Base-by-base conservation (phyloP, 2,797 vertebrate genomes). In the Labeo calbasu region DNA sequence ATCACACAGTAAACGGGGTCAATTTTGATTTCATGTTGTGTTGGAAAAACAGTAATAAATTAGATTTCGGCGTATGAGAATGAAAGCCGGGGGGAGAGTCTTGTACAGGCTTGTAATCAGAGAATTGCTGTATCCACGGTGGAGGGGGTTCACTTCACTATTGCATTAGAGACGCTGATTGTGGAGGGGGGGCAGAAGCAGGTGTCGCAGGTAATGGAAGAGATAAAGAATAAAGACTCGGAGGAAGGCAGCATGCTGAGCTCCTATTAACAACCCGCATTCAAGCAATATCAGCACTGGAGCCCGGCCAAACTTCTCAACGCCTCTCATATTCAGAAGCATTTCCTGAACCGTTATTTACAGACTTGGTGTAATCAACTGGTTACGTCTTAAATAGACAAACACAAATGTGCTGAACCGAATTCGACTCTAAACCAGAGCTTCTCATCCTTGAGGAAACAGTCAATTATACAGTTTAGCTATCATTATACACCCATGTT, bases 191-290 rank as follows among this genome's bases (percentile, higher is more conserved):
- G 25, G 25, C 25, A 66, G 55, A 82, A 77, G 83, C 83, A 87
- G 83, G 73, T 84, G 65, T 87, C 68, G 51, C 48, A 81, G 61
- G 86, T 79, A 85, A 85, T 79, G 76, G 70, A 87, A 71, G 79
- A 77, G 65, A 82, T 77, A 70, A 70, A 71, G 25, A 85, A 73
- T 70, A 51, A 72, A 82, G 48, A 55, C 68, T 53, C 17, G 23
- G 70, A 86, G 77, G 83, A 65, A 79, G 61, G 32, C 36, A 53
- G 51, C 66, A 40, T 55, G 68, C 75, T 72, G 68, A 36, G 79
- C 59, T 77, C 79, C 75, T 79, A 85, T 82, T 85, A 87, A 82
- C 78, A 82, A 61, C 61, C 25, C 21, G 9, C 79, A 65, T 78
- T 72, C 68, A 81, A 59, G 75, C 46, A 51, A 82, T 87, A 81